Evolutionary conservation across 2,113 vertebrate genomes (phyloP).

Genomic region (Zingel zingel): DNA sequence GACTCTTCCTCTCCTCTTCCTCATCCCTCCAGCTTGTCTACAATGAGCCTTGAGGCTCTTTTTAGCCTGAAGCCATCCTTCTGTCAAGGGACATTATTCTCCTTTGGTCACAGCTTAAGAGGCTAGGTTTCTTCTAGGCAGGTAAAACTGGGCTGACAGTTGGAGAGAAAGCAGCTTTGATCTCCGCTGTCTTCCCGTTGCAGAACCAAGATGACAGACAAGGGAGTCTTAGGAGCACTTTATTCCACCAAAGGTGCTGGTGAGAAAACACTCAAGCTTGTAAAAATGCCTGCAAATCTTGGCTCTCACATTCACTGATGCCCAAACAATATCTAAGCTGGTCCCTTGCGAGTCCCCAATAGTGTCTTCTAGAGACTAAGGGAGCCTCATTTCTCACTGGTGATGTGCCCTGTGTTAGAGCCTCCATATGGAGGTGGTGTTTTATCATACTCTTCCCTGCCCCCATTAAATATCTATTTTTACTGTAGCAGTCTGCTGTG

Average conservation of each 20-base stretch:
- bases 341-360: conserved; percentile 64
- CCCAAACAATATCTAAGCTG: conserved; percentile 73
- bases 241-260: conserved; percentile 77
- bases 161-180: conserved; percentile 79
- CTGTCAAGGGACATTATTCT: conserved; percentile 80
- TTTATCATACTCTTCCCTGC: conserved; percentile 77
- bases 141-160: conserved; percentile 78
- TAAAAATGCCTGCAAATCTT: conserved; percentile 75
- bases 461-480: conserved; percentile 80
- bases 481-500: conserved; percentile 61
- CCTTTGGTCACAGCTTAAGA: conserved; percentile 78
- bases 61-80: conserved; percentile 74
- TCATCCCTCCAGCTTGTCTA: conserved; percentile 69
- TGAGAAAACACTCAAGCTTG: conserved; percentile 75
- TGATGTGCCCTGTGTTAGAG: conserved; percentile 59
- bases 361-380: conserved; percentile 67
- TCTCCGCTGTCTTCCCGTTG: conserved; percentile 68
- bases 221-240: conserved; percentile 78
- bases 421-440: conserved; percentile 70
- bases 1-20: conserved; percentile 70
- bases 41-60: conserved; percentile 78
- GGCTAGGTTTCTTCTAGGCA: conserved; percentile 71
- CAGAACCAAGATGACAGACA: conserved; percentile 77
- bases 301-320: conserved; percentile 70
- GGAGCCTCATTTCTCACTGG: conserved; percentile 71